Conservation (phyloP, 2,113 vertebrate genomes). For the Halcyon senegalensis region DNA sequence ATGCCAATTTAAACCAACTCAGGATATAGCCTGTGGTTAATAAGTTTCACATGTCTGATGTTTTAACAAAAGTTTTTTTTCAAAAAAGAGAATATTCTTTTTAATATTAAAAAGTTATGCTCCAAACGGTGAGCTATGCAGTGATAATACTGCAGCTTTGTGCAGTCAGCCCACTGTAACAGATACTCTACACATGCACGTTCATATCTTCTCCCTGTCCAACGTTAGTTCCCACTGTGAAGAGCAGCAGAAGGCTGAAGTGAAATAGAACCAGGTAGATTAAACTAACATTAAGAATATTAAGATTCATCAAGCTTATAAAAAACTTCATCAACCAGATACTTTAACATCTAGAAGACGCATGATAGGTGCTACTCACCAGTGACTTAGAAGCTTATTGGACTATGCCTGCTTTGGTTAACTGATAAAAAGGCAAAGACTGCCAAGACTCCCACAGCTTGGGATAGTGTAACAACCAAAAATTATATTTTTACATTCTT, state of each 20-base stretch:
- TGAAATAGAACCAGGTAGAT: neutral
- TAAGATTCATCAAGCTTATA: neutral
- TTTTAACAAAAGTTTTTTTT: neutral
- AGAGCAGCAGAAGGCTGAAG: neutral
- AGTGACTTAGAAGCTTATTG: neutral
- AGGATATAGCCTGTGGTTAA: neutral
- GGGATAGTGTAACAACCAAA: neutral
- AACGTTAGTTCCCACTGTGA: neutral
- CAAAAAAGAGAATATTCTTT: neutral
- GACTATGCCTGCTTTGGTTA: neutral
- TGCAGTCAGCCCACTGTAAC: neutral
- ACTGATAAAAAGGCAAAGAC: neutral
- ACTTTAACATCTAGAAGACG: neutral
- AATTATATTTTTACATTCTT: neutral
- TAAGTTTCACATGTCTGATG: neutral
- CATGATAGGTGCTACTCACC: neutral
- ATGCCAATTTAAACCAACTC: conserved; percentile 3
- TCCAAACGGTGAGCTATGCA: neutral
- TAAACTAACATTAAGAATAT: neutral
- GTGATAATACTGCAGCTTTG: neutral
- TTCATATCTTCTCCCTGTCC: neutral
- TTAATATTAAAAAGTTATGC: neutral
- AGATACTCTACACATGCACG: fast-evolving
- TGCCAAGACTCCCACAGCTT: neutral
- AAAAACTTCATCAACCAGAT: neutral